Percentiles rank a stretch among this genome's conserved stretches.
Conservation (phyloP, 2,113 vertebrate genomes). For the Mustela nigripes region DNA sequence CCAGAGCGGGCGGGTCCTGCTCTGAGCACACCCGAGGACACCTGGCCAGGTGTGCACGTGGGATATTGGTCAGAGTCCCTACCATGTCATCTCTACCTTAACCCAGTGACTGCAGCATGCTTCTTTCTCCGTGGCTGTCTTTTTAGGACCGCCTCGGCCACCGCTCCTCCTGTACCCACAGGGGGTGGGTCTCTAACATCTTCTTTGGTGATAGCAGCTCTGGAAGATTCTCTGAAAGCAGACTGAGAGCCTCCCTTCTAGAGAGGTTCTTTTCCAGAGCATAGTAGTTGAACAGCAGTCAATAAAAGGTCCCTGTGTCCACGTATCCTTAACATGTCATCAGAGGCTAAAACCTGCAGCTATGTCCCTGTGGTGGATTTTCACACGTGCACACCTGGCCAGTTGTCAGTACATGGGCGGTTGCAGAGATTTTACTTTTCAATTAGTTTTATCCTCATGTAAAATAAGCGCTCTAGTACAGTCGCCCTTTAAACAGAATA, state of each 20-base stretch:
- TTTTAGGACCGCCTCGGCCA: fast-evolving
- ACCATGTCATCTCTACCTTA: neutral
- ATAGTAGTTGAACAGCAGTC: neutral
- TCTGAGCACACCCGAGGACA: too few species aligned
- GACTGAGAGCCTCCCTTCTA: neutral
- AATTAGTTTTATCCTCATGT: too few species aligned
- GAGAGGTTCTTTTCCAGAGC: neutral
- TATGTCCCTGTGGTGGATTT: too few species aligned
- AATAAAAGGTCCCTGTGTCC: neutral
- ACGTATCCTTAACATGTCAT: neutral
- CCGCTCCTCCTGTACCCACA: neutral
- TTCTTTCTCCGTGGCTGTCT: neutral
- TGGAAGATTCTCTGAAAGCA: neutral
- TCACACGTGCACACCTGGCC: too few species aligned
- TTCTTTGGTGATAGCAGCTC: neutral
- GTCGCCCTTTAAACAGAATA: neutral
- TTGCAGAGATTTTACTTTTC: neutral
- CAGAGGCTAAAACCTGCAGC: neutral
- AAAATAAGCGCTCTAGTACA: neutral
- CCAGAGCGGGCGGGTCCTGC: too few species aligned
- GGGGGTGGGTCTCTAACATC: fast-evolving
- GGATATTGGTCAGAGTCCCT: neutral
- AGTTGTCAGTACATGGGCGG: neutral
- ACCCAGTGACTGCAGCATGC: too few species aligned
- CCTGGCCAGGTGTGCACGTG: too few species aligned